Conservation (phyloP, 2,113 vertebrate species). For the Brachyhypopomus gauderio region DNA sequence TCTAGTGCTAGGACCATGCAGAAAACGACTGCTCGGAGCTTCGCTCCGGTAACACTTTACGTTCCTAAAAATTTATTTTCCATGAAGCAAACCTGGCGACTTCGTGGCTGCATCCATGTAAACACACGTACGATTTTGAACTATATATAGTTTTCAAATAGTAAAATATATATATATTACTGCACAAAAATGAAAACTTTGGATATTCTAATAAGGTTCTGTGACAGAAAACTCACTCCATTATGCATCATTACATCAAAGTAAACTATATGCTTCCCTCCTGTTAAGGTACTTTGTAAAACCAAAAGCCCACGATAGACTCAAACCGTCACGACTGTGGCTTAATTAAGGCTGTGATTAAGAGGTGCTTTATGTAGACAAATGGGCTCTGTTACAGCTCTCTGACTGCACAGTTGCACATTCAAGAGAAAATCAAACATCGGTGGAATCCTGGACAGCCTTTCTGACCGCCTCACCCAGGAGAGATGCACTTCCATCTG, state of each 20-base stretch:
- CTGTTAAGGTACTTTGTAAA: not conserved
- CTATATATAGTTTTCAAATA: too few relatives aligned
- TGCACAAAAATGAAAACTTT: not conserved
- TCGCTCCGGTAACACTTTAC: too few relatives aligned
- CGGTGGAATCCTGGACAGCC: not conserved
- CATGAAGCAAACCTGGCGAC: too few relatives aligned
- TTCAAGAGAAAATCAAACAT: not conserved
- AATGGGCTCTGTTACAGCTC: slow-evolving; percentile 22
- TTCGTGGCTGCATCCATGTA: too few relatives aligned
- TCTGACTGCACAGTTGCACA: slow-evolving; percentile 14
- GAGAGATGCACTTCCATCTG: not conserved
- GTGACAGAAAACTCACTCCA: not conserved
- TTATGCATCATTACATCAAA: not conserved
- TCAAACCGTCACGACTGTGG: not conserved
- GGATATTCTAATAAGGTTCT: not conserved
- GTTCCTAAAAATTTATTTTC: too few relatives aligned
- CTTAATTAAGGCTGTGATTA: slow-evolving; percentile 19
- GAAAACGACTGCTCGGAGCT: too few relatives aligned
- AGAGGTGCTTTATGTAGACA: not conserved
- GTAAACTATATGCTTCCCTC: not conserved
- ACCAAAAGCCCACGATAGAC: not conserved
- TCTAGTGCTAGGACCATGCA: too few relatives aligned
- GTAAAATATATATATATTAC: too few relatives aligned
- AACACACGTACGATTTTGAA: too few relatives aligned
- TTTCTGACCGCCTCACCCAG: not conserved